phyloP scores from a whole-genome alignment of 1,140 invertebrate genomes.

The Cydia amplana region DNA sequence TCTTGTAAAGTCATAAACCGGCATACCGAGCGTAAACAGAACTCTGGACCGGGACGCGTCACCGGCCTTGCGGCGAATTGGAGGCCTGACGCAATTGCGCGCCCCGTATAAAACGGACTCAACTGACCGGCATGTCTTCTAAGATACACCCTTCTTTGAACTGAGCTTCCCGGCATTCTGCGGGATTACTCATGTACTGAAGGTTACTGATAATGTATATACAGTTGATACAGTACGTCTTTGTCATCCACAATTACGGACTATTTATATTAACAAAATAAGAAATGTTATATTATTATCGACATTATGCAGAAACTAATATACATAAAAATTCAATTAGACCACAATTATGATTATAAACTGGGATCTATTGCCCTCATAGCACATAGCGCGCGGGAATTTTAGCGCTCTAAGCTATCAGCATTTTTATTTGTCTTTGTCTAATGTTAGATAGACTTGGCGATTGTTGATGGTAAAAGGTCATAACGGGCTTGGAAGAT shows the following conservation, averaged over 20 bases:
- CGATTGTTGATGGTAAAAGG: too few relatives aligned
- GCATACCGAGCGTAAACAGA: not conserved
- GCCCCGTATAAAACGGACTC: not conserved
- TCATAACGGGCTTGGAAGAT: too few relatives aligned
- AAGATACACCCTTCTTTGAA: not conserved
- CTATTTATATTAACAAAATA: too few relatives aligned
- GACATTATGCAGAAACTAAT: too few relatives aligned
- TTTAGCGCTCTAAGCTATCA: too few relatives aligned
- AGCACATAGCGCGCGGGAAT: too few relatives aligned
- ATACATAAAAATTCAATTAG: too few relatives aligned
- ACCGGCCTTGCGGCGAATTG: conserved; percentile 58
- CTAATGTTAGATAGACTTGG: too few relatives aligned
- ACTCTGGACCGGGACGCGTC: conserved; percentile 29
- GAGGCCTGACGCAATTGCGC: conserved; percentile 53
- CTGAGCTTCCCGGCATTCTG: conserved; percentile 42
- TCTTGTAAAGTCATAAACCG: conserved; percentile 19
- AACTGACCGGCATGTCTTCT: not conserved
- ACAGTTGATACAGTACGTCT: not conserved
- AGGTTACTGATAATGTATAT: conserved; percentile 15
- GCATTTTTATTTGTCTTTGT: too few relatives aligned
- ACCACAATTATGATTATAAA: too few relatives aligned
- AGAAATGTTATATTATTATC: too few relatives aligned
- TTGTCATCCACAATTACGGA: not conserved
- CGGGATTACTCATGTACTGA: conserved; percentile 15
- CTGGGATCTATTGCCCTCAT: not conserved